These are phyloP conservation scores for Platalea minor DNA, from an alignment of 2,797 vertebrate species.

Conservation along the genomic window DNA sequence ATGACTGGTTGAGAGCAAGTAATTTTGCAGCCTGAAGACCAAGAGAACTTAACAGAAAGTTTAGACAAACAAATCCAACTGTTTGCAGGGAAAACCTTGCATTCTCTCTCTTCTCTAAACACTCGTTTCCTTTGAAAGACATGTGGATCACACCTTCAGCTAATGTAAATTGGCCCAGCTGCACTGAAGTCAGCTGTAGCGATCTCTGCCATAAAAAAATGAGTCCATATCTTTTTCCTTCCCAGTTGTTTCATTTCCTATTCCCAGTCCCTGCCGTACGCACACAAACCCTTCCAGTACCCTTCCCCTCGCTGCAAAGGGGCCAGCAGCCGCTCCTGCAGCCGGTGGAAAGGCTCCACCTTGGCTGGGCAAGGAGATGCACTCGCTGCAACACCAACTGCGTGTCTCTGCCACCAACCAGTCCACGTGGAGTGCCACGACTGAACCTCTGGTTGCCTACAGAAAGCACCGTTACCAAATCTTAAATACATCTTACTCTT, in stretches of 20 bases:
- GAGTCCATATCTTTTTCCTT: not conserved
- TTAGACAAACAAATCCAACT: not conserved
- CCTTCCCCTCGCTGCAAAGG: no score
- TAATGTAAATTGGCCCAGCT: not conserved
- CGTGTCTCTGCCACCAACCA: no score
- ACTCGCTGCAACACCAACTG: not conserved
- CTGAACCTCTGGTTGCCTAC: not conserved
- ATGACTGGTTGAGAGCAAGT: not conserved
- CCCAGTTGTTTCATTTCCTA: not conserved
- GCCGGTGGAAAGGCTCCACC: not conserved
- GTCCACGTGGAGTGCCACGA: rapidly evolving
- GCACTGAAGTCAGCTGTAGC: not conserved
- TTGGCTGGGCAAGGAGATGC: not conserved
- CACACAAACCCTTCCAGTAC: not conserved
- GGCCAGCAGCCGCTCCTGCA: not conserved
- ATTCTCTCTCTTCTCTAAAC: not conserved
- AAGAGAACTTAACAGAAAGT: not conserved
- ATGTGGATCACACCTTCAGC: not conserved
- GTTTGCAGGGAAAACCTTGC: not conserved
- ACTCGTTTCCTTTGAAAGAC: not conserved
- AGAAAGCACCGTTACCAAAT: not conserved
- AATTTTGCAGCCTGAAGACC: not conserved
- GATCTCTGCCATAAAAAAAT: not conserved
- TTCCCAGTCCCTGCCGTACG: rapidly evolving
- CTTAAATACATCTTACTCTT: not conserved